Base-by-base conservation (phyloP, 2,113 vertebrate species). In the Sander vitreus region DNA sequence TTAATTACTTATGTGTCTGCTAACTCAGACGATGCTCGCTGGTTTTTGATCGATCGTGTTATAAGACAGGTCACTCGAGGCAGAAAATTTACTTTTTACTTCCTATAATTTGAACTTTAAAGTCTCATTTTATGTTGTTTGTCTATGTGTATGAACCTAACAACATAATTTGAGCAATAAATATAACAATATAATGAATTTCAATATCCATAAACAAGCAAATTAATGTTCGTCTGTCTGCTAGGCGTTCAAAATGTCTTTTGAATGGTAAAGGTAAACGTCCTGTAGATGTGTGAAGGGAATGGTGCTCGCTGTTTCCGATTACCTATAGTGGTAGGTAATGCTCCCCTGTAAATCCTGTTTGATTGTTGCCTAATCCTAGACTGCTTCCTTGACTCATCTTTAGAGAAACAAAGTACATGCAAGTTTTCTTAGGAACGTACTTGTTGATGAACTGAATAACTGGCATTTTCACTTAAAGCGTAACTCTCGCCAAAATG, bases 161-260 rank as follows among this genome's bases (percentile, higher is more conserved):
- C 25, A 74, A 69, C 76, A 79, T 69, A 82, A 80, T 79, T 87
- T 76, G 74, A 85, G 89, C 86, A 92, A 91, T 93, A 87, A 90
- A 62, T 78, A 68, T 47, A 33, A 68, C 39, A 55, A 64, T 74
- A 27, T 79, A 58, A 79, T 82, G 15, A 74, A 43, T 39, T 72
- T 45, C 13, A 77, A 65, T 58, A 51, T 67, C 21, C 10, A n/a
- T 51, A 23, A 80, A 83, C 16, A 75, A 33, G 57, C 25, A 74
- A 81, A 84, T n/a, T 55, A 58, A 62, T 73, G 48, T 81, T 67
- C 30, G 70, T 30, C 45, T 5, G 10, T 78, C 47, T 63, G 21
- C 11, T 43, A 36, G 45, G 76, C 16, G 53, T 67, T 19, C 47
- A 73, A 59, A 72, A 69, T 21, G 47, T 78, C 16, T 69, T 64